Percentiles rank a stretch among this genome's conserved stretches.
Conservation (phyloP, 2,888 invertebrate species). For the Lymantria dispar region DNA sequence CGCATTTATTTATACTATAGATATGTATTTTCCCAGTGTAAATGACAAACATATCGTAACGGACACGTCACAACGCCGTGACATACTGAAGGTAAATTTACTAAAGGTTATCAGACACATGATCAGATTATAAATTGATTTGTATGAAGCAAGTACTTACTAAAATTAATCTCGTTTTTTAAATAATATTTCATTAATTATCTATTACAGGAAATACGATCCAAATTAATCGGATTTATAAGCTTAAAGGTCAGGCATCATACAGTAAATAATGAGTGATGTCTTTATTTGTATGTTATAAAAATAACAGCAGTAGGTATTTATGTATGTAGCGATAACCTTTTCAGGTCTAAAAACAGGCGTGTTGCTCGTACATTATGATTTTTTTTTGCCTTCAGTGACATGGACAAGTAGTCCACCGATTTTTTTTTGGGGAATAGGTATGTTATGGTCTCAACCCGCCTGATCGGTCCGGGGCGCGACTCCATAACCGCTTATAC, state of each 20-base stretch:
- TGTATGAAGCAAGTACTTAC: conserved; percentile 1
- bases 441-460: too few species aligned
- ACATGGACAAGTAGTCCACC: too few species aligned
- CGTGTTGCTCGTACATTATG: too few species aligned
- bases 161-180: conserved; percentile 2
- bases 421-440: too few species aligned
- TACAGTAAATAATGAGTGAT: conserved; percentile 21
- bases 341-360: neutral
- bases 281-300: conserved; percentile 18
- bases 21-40: conserved; percentile 1
- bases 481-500: too few species aligned
- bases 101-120: neutral
- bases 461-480: too few species aligned
- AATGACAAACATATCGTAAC: conserved; percentile 3
- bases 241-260: conserved; percentile 21
- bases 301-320: conserved; percentile 3
- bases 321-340: conserved; percentile 12
- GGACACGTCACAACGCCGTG: neutral
- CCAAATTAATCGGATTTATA: conserved; percentile 27
- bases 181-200: conserved; percentile 5
- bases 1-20: conserved; percentile 9
- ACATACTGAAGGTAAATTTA: conserved; percentile 1
- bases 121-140: neutral
- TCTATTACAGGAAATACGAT: conserved; percentile 16
- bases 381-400: too few species aligned